Base-by-base conservation (phyloP, 2,797 vertebrate genomes). In the Erethizon dorsatum region DNA sequence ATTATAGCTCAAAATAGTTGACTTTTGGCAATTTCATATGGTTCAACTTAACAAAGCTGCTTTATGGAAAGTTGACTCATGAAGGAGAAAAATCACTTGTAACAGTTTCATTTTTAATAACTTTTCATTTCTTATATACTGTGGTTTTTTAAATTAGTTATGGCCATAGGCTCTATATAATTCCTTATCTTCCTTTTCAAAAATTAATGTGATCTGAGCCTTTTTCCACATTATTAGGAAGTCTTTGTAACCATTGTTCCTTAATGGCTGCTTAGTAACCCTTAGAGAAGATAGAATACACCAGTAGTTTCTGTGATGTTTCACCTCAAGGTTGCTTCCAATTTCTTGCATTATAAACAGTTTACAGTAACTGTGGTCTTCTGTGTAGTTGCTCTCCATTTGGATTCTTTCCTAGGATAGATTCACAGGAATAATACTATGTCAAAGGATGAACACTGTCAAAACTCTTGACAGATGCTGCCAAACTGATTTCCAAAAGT, bases 111-210 rank as follows among this genome's bases (percentile, higher is more conserved):
- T 33, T 67, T 91, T 88, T 63, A 17, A 22, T 67, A 47, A 18
- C 37, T 61, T 1, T 50, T 33, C 2, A 45, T 92, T 94, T 94
- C 24, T 91, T 28, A 12, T 3, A 33, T 63, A 37, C n/a, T 86
- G 17, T 52, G 41, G 63, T 5, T 65, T 18, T 90, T 96, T 80
- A 33, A n/a, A 79, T 83, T 92, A 83, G 75, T 83, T 89, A 18
- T 18, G 6, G 18, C 63, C 65, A 33, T 45, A 71, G 65, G 9
- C 28, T 75, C 22, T 52, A 24, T 77, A 0, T 50, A 88, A 26
- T n/a, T 77, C 26, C 47, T 83, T 63, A 24, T 77, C 57, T 88
- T 88, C 9, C 4, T 87, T 94, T 65, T 86, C 17, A 56, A 88
- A 71, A 78, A 37, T 75, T 33, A 61, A 14, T 22, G 6, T n/a